Evolutionary conservation across 2,888 invertebrate genomes (phyloP), one percentile per base, ranked within the genome.

Genomic region (Junonia oenone): DNA sequence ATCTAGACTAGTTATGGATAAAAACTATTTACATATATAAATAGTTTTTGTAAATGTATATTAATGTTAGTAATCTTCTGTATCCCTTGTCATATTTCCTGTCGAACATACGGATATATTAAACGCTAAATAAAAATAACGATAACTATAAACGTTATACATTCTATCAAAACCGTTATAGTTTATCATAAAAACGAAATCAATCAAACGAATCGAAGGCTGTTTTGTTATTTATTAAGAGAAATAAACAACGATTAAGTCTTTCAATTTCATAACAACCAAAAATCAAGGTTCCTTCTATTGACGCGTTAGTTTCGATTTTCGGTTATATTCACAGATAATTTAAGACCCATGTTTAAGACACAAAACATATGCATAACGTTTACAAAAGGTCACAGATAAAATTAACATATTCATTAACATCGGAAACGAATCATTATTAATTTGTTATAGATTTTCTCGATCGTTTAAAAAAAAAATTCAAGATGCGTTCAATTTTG

Each of bases 301-400:
- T 55, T 58, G 50, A 60, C 45, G 33, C 35, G 55, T 50, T 14
- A 49, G 37, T 55, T 58, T 55, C 31, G 33, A 51, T 51, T 51
- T 61, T 55, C 50, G 55, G 46, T 43, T 49, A 55, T 15, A 38
- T 26, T 38, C 13, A 26, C 45, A 43, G 47, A 54, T 59, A 51
- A 55, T 33, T 59, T 54, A 46, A 40, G 37, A 38, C 45, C 51
- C 45, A 51, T n/a, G n/a, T n/a, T n/a, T n/a, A n/a, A 40, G 37
- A 38, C 45, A 55, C 45, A 51, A 57, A 45, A 47, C 51, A 52
- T 57, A 52, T 51, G 45, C 27, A 59, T 57, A 45, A 31, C n/a
- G 31, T 51, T 22, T 51, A 52, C 51, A 64, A 61, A 64, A 64
- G 63, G 63, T 63, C 62, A 61, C n/a, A 55, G 45, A 51, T 5